phyloP scores from a whole-genome alignment of 2,113 vertebrate species.

The Hydropotes inermis region DNA sequence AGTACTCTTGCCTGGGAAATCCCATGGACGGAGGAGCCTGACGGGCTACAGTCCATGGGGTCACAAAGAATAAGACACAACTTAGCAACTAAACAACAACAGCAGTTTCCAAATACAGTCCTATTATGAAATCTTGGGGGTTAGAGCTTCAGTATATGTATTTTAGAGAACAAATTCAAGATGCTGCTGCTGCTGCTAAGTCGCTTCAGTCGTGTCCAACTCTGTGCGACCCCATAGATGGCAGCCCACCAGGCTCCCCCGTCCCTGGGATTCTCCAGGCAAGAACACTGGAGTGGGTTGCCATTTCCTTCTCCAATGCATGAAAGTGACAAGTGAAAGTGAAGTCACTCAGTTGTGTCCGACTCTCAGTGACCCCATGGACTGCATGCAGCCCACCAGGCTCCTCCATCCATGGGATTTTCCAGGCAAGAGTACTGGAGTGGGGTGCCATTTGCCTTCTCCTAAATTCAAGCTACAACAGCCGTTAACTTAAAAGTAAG shows the following conservation, averaged over 20 bases:
- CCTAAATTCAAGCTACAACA: background rate
- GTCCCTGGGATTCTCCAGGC: background rate
- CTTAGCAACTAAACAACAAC: background rate
- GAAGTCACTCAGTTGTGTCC: rapidly evolving
- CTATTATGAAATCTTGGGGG: background rate
- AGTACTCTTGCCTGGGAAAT: background rate
- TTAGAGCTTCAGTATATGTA: background rate
- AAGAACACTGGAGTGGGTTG: background rate
- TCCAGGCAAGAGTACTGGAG: background rate
- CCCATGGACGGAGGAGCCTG: background rate
- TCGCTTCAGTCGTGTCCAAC: background rate
- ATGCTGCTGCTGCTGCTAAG: background rate
- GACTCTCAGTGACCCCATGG: rapidly evolving
- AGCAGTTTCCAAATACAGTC: background rate
- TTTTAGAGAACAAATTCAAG: background rate
- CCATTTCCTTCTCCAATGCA: background rate
- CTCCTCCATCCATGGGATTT: background rate
- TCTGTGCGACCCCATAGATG: background rate
- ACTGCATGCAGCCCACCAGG: background rate
- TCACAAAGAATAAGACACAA: background rate
- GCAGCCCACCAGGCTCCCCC: background rate
- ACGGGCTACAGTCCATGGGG: background rate
- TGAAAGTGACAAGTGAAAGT: background rate
- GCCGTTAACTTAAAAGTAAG: constrained; percentile 9
- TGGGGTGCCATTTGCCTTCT: background rate